Evolutionary conservation across 2,113 vertebrate genomes (phyloP).

Genomic region (Orientallactaga bullata): DNA sequence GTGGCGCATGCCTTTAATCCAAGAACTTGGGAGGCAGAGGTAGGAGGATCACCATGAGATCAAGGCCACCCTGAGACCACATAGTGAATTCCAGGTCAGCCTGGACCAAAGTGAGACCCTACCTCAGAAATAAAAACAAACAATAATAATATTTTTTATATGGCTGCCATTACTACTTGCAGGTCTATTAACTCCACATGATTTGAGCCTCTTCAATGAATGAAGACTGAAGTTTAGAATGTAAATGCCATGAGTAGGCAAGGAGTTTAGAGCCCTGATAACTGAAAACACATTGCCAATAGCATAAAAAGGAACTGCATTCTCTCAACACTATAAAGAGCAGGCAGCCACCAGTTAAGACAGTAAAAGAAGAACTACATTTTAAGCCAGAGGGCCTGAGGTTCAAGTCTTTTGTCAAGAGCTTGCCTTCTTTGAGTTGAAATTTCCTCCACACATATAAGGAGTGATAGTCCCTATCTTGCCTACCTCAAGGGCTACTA

Average conservation of each 20-base stretch:
- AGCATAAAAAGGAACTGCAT: neutral
- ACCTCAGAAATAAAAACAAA: too few relatives aligned
- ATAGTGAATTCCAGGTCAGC: too few relatives aligned
- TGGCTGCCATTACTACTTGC: neutral
- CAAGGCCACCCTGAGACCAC: too few relatives aligned
- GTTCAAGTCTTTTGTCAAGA: constrained; percentile 34
- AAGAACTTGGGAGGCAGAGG: too few relatives aligned
- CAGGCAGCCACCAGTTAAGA: neutral
- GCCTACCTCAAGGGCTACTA: neutral
- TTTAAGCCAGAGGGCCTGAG: neutral
- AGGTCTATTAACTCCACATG: neutral
- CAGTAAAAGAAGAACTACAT: neutral
- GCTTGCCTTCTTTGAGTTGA: neutral
- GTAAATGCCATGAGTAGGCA: neutral
- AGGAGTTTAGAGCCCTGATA: neutral
- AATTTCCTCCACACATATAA: neutral
- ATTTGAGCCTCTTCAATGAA: neutral
- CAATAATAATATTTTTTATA: too few relatives aligned
- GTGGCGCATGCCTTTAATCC: too few relatives aligned
- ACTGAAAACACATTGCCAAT: neutral
- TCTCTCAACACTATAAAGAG: neutral
- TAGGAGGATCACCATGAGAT: too few relatives aligned
- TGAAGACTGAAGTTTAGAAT: neutral
- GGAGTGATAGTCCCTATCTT: neutral
- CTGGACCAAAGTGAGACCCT: too few relatives aligned